Base-by-base conservation (phyloP, 2,797 vertebrate species). In the Acestrorhynchus altus region DNA sequence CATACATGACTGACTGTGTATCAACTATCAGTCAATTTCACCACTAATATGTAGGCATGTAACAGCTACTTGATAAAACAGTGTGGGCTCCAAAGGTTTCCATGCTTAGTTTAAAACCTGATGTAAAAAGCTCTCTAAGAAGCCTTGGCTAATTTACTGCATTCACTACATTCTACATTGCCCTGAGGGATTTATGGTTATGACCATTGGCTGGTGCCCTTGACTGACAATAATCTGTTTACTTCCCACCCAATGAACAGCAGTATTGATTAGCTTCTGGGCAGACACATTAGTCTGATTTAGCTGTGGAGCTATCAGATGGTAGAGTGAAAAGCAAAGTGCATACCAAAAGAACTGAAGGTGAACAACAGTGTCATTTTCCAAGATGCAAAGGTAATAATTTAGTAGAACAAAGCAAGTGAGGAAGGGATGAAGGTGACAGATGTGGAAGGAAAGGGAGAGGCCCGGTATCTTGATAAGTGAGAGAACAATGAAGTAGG, bases 181-280 rank as follows among this genome's bases (percentile, higher is more conserved):
- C 26, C 61, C 16, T 24, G 56, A 60, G 22, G 54, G 72, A 85
- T 85, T 83, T 83, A 85, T 76, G 61, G 49, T 76, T 75, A 81
- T 79, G 49, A 59, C 40, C 44, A 72, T 59, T 70, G 77, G 84
- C 77, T 28, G 56, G 22, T 64, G 70, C 16, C 63, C 65, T 59
- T 74, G 70, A 83, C 76, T 74, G 71, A 77, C 77, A 63, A 66
- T 85, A 83, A 89, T 88, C 77, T 80, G 73, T 83, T 82, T 83
- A 73, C 46, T 83, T 85, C 78, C 81, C 69, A 85, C 75, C 75
- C 52, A 70, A 39, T 76, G 57, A 81, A 76, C 63, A 68, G 51
- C 9, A 49, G 74, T 85, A 86, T 85, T 74, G 84, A 88, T 78
- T 49, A 77, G 67, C 72, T 84, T 72, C 85, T 81, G 54, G 44